Evolutionary conservation across 2,888 invertebrate species (phyloP).

Genomic region (Chydorus sphaericus): DNA sequence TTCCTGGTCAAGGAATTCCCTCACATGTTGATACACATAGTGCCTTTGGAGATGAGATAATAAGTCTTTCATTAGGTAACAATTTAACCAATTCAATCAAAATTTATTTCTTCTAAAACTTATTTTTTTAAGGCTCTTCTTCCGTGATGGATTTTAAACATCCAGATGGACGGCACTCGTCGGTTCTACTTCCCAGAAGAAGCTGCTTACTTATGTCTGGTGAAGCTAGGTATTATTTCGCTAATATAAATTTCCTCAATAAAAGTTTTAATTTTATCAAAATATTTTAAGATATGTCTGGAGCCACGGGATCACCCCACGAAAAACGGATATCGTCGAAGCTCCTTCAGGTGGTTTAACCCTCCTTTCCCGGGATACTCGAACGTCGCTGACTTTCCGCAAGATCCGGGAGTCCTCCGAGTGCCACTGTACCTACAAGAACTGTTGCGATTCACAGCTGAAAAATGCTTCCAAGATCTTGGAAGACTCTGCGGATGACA

Average conservation of each 20-base stretch:
- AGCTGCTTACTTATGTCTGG: constrained; percentile 67
- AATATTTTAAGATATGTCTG: constrained; percentile 51
- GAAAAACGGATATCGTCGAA: constrained; percentile 59
- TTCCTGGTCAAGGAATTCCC: constrained; percentile 84
- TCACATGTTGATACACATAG: constrained; percentile 90
- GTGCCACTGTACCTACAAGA: constrained; percentile 31
- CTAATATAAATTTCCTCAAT: background rate
- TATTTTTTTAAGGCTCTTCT: too few relatives aligned
- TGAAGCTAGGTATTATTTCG: constrained; percentile 44
- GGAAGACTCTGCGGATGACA: constrained; percentile 39
- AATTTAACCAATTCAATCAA: too few relatives aligned
- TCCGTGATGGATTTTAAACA: constrained; percentile 80
- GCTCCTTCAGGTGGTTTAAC: constrained; percentile 37
- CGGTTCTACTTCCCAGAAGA: constrained; percentile 48
- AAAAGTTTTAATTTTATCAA: constrained; percentile 18
- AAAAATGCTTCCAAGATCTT: constrained; percentile 24
- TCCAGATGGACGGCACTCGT: constrained; percentile 39
- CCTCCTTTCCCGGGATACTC: constrained; percentile 35
- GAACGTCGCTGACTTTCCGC: constrained; percentile 80
- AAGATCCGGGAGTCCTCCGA: constrained; percentile 22
- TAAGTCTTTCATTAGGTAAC: constrained; percentile 73
- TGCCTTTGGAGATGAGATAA: constrained; percentile 73
- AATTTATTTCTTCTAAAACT: too few relatives aligned
- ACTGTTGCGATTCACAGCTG: constrained; percentile 48
- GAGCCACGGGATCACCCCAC: constrained; percentile 75